phyloP scores from a whole-genome alignment of 2,113 vertebrate species.

The Tetrao urogallus region DNA sequence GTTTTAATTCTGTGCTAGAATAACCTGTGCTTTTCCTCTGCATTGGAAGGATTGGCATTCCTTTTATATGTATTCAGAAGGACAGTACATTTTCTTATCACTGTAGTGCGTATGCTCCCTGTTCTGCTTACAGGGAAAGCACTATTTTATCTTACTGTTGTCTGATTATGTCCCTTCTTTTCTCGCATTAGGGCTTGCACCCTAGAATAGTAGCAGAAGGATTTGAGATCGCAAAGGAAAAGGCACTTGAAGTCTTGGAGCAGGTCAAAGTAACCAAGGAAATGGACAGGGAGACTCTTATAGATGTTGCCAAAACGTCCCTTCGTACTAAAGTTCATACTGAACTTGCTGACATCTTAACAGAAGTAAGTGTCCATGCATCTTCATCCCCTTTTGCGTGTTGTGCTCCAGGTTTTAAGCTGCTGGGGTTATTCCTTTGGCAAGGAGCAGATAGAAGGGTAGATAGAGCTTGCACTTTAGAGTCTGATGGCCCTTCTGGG shows the following conservation, averaged over 20 bases:
- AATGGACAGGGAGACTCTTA: conserved; percentile 94
- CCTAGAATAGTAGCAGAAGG: conserved; percentile 95
- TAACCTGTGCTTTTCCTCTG: conserved; percentile 84
- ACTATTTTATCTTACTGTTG: fast-evolving
- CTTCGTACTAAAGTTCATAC: conserved; percentile 94
- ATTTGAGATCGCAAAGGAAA: conserved; percentile 94
- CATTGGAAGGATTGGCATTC: conserved; percentile 76
- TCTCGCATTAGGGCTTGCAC: conserved; percentile 87
- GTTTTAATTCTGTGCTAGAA: conserved; percentile 79
- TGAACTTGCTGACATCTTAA: conserved; percentile 93
- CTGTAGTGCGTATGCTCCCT: neutral
- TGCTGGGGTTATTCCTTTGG: neutral
- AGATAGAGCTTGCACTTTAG: neutral
- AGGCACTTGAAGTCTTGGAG: conserved; percentile 91
- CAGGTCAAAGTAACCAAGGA: conserved; percentile 90
- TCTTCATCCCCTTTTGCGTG: neutral
- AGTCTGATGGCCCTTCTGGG: neutral
- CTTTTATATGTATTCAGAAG: conserved; percentile 84
- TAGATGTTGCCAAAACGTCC: conserved; percentile 92
- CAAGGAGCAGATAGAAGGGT: neutral
- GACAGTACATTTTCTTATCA: conserved; percentile 71
- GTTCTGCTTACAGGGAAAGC: neutral
- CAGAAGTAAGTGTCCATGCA: conserved; percentile 81
- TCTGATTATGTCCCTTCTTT: neutral
- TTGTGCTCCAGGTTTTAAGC: neutral